Percentiles rank a stretch among this genome's conserved stretches.
Evolutionary conservation across 2,888 invertebrate species (phyloP).

Genomic region (Coleophora flavipennella): DNA sequence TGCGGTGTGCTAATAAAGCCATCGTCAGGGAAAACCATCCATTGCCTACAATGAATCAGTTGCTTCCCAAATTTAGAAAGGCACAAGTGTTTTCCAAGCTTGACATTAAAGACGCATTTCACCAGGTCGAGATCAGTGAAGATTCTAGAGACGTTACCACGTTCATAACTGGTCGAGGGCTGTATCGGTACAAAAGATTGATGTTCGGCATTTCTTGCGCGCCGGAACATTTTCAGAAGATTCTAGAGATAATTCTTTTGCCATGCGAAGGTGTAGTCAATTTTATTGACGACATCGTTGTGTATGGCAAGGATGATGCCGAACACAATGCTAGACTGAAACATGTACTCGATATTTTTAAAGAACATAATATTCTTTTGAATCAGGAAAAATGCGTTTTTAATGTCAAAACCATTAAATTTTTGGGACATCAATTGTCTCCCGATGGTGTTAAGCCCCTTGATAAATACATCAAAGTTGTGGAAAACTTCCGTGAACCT

Average conservation of each 20-base stretch:
- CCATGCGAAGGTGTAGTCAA: slow-evolving; percentile 17
- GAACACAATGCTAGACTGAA: slow-evolving; percentile 13
- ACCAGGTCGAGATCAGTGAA: slow-evolving; percentile 11
- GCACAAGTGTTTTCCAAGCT: slow-evolving; percentile 17
- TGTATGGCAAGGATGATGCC: no score
- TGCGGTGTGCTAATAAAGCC: slow-evolving; percentile 10
- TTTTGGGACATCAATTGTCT: slow-evolving; percentile 16
- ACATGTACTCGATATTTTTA: slow-evolving; percentile 12
- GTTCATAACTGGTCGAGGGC: slow-evolving; percentile 13
- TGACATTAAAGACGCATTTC: slow-evolving; percentile 17
- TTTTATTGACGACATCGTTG: no score
- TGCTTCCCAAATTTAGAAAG: no score
- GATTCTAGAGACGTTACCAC: slow-evolving; percentile 15
- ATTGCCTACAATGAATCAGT: slow-evolving; percentile 14
- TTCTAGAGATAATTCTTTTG: slow-evolving; percentile 18
- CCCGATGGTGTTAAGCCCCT: slow-evolving; percentile 14
- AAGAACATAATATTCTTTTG: no score
- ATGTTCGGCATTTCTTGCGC: slow-evolving; percentile 35
- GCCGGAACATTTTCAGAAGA: slow-evolving; percentile 24
- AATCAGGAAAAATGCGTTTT: slow-evolving; percentile 17
- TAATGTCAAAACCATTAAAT: slow-evolving; percentile 5
- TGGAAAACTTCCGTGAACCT: slow-evolving; percentile 14
- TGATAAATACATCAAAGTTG: slow-evolving; percentile 15
- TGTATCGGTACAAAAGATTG: slow-evolving; percentile 27
- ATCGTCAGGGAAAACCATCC: slow-evolving; percentile 14